phyloP scores from a whole-genome alignment of 2,888 invertebrate species.

The Morpho helenor region DNA sequence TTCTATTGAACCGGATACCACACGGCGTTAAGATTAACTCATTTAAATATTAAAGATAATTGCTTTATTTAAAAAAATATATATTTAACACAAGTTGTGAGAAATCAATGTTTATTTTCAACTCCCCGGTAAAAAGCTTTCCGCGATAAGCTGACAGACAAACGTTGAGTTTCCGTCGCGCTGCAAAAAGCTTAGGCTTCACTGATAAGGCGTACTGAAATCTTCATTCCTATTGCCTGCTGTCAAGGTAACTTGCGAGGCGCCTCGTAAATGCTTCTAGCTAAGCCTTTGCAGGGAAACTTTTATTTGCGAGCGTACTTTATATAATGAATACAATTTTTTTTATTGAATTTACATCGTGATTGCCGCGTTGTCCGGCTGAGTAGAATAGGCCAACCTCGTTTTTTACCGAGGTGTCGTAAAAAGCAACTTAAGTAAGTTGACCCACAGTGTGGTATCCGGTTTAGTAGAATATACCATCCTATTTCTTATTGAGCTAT shows the following conservation, averaged over 20 bases:
- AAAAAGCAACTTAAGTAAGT: too few species aligned
- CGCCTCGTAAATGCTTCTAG: conserved; percentile 16
- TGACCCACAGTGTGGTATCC: too few species aligned
- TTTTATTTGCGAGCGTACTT: conserved; percentile 9
- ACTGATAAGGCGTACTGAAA: conserved; percentile 29
- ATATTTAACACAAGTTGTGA: conserved; percentile 2
- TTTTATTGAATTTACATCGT: too few species aligned
- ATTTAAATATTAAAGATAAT: too few species aligned
- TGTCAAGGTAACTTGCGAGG: conserved; percentile 23
- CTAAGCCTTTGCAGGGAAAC: conserved; percentile 12
- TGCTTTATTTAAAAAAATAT: too few species aligned
- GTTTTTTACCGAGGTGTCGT: too few species aligned
- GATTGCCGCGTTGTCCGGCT: too few species aligned
- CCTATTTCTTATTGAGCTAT: too few species aligned
- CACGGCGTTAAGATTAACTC: too few species aligned
- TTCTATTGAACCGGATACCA: too few species aligned
- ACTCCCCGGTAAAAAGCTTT: conserved; percentile 19
- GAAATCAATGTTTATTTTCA: conserved; percentile 18
- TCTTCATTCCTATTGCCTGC: conserved; percentile 25
- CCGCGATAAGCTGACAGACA: conserved; percentile 33
- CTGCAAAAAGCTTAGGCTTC: conserved; percentile 34
- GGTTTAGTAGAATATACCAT: too few species aligned
- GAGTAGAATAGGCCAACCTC: too few species aligned
- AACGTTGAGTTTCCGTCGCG: conserved; percentile 33
- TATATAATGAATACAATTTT: not conserved